These are phyloP conservation scores for Nesoenas mayeri DNA, from an alignment of 2,113 vertebrate genomes.

Conservation along the genomic window DNA sequence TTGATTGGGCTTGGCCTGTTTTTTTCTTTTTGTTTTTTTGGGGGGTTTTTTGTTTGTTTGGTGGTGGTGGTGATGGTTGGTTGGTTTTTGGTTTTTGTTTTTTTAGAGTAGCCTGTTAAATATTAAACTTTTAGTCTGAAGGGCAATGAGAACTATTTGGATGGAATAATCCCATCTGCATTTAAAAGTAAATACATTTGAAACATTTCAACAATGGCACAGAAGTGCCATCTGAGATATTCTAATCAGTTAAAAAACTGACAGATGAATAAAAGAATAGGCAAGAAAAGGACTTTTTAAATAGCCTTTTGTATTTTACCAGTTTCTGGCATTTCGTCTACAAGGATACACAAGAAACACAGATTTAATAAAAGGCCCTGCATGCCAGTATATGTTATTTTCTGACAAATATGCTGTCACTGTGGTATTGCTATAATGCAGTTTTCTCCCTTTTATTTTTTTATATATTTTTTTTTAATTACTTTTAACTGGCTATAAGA, in stretches of 20 bases:
- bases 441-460: neutral
- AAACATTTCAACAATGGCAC: neutral
- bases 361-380: neutral
- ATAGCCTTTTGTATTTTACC: neutral
- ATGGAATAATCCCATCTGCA: neutral
- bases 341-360: neutral
- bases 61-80: too few relatives aligned
- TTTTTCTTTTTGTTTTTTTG: too few relatives aligned
- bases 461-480: neutral
- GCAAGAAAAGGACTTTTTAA: neutral
- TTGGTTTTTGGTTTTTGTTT: neutral
- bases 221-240: neutral
- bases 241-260: neutral
- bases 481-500: neutral
- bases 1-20: too few relatives aligned
- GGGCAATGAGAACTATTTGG: neutral
- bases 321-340: neutral
- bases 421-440: neutral
- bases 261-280: neutral
- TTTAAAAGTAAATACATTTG: neutral
- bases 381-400: neutral
- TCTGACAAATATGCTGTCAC: neutral
- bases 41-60: too few relatives aligned
- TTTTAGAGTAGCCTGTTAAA: neutral
- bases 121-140: conserved; percentile 7